Evolutionary conservation across 2,797 vertebrate genomes (phyloP).

Genomic region (Anas bahamensis): DNA sequence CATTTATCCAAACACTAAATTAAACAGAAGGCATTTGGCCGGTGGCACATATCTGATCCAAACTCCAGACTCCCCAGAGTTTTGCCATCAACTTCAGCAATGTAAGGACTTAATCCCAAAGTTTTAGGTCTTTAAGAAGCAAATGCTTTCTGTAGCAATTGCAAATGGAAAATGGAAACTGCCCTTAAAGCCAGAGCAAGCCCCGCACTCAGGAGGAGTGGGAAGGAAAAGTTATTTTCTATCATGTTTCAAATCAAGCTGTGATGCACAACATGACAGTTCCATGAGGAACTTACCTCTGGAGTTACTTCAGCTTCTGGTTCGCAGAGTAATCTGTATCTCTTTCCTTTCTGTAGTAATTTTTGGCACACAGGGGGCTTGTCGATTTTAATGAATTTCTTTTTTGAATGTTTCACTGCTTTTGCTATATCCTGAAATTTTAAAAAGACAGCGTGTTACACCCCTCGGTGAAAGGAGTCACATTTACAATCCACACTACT

Average conservation of each 20-base stretch:
- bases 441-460: not conserved
- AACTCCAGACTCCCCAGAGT: not conserved
- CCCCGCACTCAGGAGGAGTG: not conserved
- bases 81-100: not conserved
- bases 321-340: conserved; percentile 84
- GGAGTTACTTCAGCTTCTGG: conserved; percentile 87
- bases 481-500: not conserved
- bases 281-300: conserved; percentile 72
- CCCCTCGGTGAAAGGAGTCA: not conserved
- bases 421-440: conserved; percentile 83
- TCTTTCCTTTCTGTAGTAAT: conserved; percentile 80
- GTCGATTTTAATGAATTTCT: conserved; percentile 83
- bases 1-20: not conserved
- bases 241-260: not conserved
- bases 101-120: not conserved
- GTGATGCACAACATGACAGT: rapidly evolving
- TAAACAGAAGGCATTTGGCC: not conserved
- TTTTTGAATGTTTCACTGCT: conserved; percentile 79
- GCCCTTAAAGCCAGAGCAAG: not conserved
- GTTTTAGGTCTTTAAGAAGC: not conserved
- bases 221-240: not conserved
- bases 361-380: conserved; percentile 88
- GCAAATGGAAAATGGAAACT: not conserved
- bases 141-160: not conserved
- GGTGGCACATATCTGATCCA: not conserved